Evolutionary conservation across 2,113 vertebrate genomes (phyloP).

Genomic region (Leptobrachium leishanense): DNA sequence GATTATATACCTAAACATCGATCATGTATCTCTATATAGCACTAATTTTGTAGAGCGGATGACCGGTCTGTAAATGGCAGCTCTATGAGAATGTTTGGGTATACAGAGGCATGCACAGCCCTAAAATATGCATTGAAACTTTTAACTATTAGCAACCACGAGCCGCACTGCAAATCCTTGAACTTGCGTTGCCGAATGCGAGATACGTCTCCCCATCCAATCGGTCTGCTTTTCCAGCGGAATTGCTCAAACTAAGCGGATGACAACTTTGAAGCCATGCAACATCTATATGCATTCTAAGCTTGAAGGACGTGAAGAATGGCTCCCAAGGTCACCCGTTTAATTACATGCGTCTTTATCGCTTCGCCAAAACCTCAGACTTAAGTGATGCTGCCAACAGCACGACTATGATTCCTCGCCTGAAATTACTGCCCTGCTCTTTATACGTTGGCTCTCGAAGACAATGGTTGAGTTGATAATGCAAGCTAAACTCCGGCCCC

Average conservation of each 20-base stretch:
- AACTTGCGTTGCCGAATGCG: neutral
- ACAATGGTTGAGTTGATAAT: constrained; percentile 47
- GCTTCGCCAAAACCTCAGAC: constrained; percentile 31
- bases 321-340: constrained; percentile 40
- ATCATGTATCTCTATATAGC: no score
- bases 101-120: no score
- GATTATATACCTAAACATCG: no score
- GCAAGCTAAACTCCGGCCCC: constrained; percentile 43
- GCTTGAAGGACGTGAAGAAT: constrained; percentile 36
- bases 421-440: constrained; percentile 27
- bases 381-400: constrained; percentile 40
- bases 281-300: constrained; percentile 23
- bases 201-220: neutral
- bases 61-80: no score
- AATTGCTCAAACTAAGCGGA: constrained; percentile 19
- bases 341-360: constrained; percentile 41
- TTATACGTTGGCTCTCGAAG: constrained; percentile 24
- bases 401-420: constrained; percentile 15
- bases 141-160: no score
- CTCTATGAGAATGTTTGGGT: no score
- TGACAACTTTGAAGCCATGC: constrained; percentile 2
- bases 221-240: neutral
- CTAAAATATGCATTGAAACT: no score
- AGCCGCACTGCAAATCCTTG: no score
- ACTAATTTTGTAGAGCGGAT: no score